Conservation (phyloP, 2,888 invertebrate species). For the Laspeyria flexula region DNA sequence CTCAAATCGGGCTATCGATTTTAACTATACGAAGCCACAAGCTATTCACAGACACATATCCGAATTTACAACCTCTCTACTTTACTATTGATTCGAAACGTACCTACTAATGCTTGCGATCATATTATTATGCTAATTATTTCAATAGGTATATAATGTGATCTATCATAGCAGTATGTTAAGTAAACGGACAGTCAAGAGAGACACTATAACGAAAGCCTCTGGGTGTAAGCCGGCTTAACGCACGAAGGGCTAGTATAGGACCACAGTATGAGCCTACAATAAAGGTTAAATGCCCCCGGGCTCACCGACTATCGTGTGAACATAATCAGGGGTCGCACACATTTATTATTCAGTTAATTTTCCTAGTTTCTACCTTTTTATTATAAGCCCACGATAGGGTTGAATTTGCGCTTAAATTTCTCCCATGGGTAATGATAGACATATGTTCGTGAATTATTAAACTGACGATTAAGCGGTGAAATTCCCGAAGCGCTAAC, state of each 20-base stretch:
- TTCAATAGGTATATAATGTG: neutral
- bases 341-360: slow-evolving; percentile 48
- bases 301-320: slow-evolving; percentile 34
- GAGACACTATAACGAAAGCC: slow-evolving; percentile 26
- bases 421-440: slow-evolving; percentile 40
- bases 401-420: slow-evolving; percentile 40
- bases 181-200: slow-evolving; percentile 13
- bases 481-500: slow-evolving; percentile 23
- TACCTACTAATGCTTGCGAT: too few relatives aligned
- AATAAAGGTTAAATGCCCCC: slow-evolving; percentile 39
- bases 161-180: slow-evolving; percentile 3
- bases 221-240: slow-evolving; percentile 39
- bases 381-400: slow-evolving; percentile 43
- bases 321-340: slow-evolving; percentile 43
- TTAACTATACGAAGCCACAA: too few relatives aligned
- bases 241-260: slow-evolving; percentile 15
- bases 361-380: slow-evolving; percentile 45
- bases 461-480: slow-evolving; percentile 35
- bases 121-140: too few relatives aligned
- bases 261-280: slow-evolving; percentile 8
- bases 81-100: too few relatives aligned
- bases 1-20: too few relatives aligned
- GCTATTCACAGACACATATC: too few relatives aligned
- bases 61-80: too few relatives aligned
- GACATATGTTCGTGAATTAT: slow-evolving; percentile 40